Base-by-base conservation (phyloP, 2,797 vertebrate species). In the Babyrousa celebensis region DNA sequence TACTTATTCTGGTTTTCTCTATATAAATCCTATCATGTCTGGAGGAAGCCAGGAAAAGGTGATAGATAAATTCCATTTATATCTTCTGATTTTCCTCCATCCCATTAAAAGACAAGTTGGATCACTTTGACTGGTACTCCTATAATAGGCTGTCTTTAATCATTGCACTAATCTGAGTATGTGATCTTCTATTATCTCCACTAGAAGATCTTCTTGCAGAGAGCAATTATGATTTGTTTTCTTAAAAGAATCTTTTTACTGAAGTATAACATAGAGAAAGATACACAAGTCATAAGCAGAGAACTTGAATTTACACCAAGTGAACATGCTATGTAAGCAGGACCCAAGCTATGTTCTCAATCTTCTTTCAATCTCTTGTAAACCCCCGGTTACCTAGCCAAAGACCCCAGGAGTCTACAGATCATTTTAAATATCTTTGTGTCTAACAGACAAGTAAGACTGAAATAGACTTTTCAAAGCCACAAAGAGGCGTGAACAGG, bases 31-130 rank as follows among this genome's bases (percentile, higher is more conserved):
- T 68, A 77, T 25, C 7, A 0, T 23, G 17, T 48, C 43, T 4
- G 77, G 6, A 83, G 65, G 56, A 67, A 93, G 32, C 12, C 77
- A 93, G 54, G 16, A 78, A 94, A 85, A 74, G 79, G 68, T 83
- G 25, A 62, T 6, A 23, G 68, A 79, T 32, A 89, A 60, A 82
- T 43, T 7, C 32, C 62, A 62, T 12, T 91, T 71, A 85, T 89
- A 92, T 27, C 58, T 84, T 62, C n/a, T 18, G 83, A 16, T 36
- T 71, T 78, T 62, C 85, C 72, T 74, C 74, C 25, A 5, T 21
- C 90, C n/a, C 32, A 74, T 75, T 29, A 75, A 77, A 83, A 84
- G 23, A 84, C 15, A 27, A 54, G 12, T 54, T 48, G 56, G 14
- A 60, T 43, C 18, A 4, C 58, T 68, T 63, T 8, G 62, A 71